Evolutionary conservation across 1,140 invertebrate species (phyloP), one percentile per base, ranked within the genome.

Genomic region (Zaprionus capensis): DNA sequence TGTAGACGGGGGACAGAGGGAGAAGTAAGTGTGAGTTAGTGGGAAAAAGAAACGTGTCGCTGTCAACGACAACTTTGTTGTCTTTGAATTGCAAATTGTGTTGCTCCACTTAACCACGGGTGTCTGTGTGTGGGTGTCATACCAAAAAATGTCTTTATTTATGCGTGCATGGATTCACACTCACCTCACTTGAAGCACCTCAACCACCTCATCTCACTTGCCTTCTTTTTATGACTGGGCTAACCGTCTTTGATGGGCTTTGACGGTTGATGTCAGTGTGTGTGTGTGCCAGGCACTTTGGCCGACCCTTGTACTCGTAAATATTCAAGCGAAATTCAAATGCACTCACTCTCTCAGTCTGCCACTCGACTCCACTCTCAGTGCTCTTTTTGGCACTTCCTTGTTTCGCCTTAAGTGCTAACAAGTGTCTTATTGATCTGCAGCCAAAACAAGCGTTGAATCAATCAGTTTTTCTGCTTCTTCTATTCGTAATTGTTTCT

Each of bases 31-130:
- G 15, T n/a, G 5, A 41, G 38, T 15, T 6, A 5, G 38, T 17
- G 41, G 1, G 38, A 41, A 49, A 66, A 66, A 57, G 22, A 22
- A 62, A 44, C 57, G 73, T 38, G 59, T 74, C 73, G 49, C 64
- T 74, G 51, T 56, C 70, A 77, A 24, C 17, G 31, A n/a, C 71
- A 88, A 84, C 71, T 84, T 90, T 74, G 74, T 76, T 81, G 78
- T 81, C 85, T 87, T 87, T 87, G 84, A 87, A 87, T 87, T 87
- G 85, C 84, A 87, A 90, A 87, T 88, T 71, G 78, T 62, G 78
- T 67, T 65, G 78, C 17, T 20, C 34, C 85, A 90, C 84, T 86
- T 80, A 82, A 67, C 70, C 75, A 24, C 17, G 28, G 6, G 28
- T 31, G 28, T 31, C 9, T 3, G 14, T 38, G n/a, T 46, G 36